A percentile compares a stretch with the other conserved stretches of the same genome.
phyloP scores from a whole-genome alignment of 2,797 vertebrate species.

The Rhinogobio ventralis region DNA sequence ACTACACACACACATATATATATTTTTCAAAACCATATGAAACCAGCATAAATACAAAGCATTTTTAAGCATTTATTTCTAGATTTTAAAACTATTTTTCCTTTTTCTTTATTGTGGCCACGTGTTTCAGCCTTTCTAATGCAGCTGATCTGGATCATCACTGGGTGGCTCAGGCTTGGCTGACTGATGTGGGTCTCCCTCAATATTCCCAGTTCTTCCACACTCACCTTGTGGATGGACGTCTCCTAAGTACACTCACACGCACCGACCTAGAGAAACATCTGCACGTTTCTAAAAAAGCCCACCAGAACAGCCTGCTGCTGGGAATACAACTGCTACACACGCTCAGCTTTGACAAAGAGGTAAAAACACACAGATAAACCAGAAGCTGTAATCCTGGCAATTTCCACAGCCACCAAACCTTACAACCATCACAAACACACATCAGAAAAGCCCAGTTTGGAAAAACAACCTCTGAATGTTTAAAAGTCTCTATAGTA shows the following conservation, averaged over 20 bases:
- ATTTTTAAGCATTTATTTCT: neutral
- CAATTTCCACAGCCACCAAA: neutral
- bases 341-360: constrained; percentile 84
- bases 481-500: neutral
- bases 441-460: constrained; percentile 15
- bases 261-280: constrained; percentile 84
- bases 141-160: constrained; percentile 88
- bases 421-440: constrained; percentile 6
- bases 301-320: constrained; percentile 86
- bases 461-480: neutral
- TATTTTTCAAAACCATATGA: neutral
- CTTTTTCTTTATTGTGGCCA: neutral
- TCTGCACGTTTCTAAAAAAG: constrained; percentile 82
- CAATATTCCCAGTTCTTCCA: constrained; percentile 89
- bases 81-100: neutral
- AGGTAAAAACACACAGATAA: constrained; percentile 70
- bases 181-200: constrained; percentile 85
- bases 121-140: constrained; percentile 79
- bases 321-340: constrained; percentile 86
- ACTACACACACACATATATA: no score
- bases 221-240: constrained; percentile 84
- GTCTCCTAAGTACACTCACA: constrained; percentile 84
- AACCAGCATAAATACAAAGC: neutral
- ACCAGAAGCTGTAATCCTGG: neutral
- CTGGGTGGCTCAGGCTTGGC: constrained; percentile 88